Conservation (phyloP, 1,140 invertebrate genomes). For the Sitodiplosis mosellana region DNA sequence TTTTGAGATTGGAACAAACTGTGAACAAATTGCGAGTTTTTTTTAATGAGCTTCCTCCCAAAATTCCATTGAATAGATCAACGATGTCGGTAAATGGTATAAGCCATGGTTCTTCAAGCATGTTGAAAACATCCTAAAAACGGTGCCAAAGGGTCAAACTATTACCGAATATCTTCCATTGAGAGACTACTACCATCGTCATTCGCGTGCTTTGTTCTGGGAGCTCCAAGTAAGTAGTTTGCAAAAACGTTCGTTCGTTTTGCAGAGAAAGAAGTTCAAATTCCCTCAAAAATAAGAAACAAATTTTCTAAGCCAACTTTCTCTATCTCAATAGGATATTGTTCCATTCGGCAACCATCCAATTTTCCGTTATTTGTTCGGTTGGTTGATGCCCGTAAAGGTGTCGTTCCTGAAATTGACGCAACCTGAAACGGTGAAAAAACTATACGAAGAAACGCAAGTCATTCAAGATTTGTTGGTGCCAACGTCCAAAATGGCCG, state of each 20-base stretch:
- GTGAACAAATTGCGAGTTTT: no score
- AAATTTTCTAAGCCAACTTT: no score
- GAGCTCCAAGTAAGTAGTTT: conserved; percentile 42
- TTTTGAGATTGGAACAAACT: no score
- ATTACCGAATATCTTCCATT: conserved; percentile 55
- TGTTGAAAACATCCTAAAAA: conserved; percentile 33
- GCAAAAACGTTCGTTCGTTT: neutral
- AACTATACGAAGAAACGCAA: conserved; percentile 59
- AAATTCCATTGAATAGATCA: conserved; percentile 32
- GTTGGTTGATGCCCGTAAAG: conserved; percentile 70
- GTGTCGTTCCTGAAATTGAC: conserved; percentile 67
- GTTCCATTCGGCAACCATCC: conserved; percentile 69
- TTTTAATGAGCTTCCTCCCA: no score
- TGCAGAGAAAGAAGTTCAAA: no score
- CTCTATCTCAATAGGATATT: conserved; percentile 43
- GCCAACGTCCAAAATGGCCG: conserved; percentile 39
- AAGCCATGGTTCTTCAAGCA: conserved; percentile 76
- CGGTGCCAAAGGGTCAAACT: conserved; percentile 16
- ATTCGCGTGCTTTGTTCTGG: conserved; percentile 67
- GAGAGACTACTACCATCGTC: conserved; percentile 65
- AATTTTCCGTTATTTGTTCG: conserved; percentile 52
- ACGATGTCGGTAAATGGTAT: conserved; percentile 56
- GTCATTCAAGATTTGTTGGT: conserved; percentile 75
- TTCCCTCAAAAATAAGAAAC: no score
- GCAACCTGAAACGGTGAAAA: conserved; percentile 49